Base-by-base conservation (phyloP, 2,113 vertebrate genomes). In the Burhinus bistriatus region DNA sequence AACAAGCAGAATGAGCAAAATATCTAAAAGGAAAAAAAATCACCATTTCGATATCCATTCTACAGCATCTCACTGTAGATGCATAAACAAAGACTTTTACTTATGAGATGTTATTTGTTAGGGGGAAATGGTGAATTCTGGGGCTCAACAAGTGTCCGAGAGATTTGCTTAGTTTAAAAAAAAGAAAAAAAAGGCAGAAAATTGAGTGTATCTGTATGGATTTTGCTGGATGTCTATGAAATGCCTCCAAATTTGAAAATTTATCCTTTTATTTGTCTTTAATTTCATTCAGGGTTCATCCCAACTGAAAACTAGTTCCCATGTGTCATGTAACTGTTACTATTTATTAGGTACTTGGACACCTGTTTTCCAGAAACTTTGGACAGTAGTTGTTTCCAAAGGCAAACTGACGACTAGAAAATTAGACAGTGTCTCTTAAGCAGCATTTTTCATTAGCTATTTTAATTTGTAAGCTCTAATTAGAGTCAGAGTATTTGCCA, bases 1-100 rank as follows among this genome's bases (percentile, higher is more conserved):
- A 78, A 94, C 96, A 83, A 98, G 95, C 83, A 98, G 89, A 55
- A 97, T 47, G 83, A 98, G 88, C 88, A 95, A 69, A 76, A 96
- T 51, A 93, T 96, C 98, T 96, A 59, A 96, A 93, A 62, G 73
- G 87, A 83, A 81, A 36, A 82, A 22, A 29, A 30, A 54, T 86
- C 72, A 51, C 55, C 17, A 19, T 19, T 8, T 25, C 26, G 2
- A 57, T 30, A 68, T 30, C 70, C 73, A 25, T 59, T 44, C 38
- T 36, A 66, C n/a, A 59, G 64, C 36, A 14, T 21, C 90, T 66
- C 38, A 59, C 42, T 54, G 13, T 14, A 36, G 30, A 29, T 34
- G 51, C 36, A 17, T 88, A 76, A 77, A 40, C 26, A 89, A 58
- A 42, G 69, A 85, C 6, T 2, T 36, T 52, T 77, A 21, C 45